These are phyloP conservation scores for Malaclemys terrapin DNA, from an alignment of 2,113 vertebrate species.

Conservation along the genomic window DNA sequence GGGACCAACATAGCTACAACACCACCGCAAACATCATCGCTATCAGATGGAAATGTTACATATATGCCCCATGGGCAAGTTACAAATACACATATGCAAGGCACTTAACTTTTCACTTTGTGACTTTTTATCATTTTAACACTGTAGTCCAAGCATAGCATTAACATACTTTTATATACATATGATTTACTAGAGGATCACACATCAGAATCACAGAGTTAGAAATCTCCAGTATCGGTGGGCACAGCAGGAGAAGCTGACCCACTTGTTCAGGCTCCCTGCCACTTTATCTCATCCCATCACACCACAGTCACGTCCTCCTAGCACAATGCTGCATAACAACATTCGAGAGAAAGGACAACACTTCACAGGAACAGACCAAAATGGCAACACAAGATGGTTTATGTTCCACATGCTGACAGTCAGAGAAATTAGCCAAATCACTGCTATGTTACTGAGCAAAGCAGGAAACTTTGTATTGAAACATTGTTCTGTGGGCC, in stretches of 20 bases:
- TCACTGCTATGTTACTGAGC: background rate
- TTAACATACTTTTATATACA: accelerated
- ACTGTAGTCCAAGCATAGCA: background rate
- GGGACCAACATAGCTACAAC: background rate
- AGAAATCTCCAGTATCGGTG: background rate
- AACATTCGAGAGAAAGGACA: background rate
- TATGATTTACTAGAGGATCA: background rate
- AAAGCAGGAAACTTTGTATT: background rate
- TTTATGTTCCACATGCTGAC: background rate
- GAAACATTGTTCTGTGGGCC: background rate
- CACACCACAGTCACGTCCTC: background rate
- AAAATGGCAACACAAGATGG: background rate
- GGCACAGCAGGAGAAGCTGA: background rate
- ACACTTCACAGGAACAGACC: background rate
- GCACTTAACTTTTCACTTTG: background rate
- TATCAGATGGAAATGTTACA: background rate
- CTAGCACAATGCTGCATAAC: background rate
- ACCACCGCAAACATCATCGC: background rate
- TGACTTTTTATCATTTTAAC: background rate
- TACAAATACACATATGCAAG: background rate
- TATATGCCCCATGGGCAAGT: background rate
- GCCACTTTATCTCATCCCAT: background rate
- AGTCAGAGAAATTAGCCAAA: background rate
- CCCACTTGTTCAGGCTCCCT: accelerated
- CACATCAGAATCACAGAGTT: background rate